These are phyloP conservation scores for Eurytoma californica DNA, from an alignment of 2,888 invertebrate species.

Conservation along the genomic window DNA sequence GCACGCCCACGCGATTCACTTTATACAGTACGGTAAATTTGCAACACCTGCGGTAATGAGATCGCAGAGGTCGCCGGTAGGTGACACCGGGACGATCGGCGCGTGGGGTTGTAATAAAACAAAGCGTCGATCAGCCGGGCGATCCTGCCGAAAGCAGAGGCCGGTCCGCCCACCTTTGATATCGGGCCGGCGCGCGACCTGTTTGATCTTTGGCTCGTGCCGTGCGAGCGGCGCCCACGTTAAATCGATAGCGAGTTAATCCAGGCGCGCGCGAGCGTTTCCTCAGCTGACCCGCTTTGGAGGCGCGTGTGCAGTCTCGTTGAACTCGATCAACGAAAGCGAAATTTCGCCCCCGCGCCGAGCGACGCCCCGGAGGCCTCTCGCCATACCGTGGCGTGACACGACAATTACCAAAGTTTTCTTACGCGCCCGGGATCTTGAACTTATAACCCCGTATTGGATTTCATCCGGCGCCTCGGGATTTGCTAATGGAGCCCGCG, in stretches of 20 bases:
- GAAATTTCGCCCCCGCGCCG: conserved; percentile 35
- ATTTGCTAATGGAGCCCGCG: neutral
- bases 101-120: no score
- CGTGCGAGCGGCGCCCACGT: conserved; percentile 24
- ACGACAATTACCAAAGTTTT: conserved; percentile 37
- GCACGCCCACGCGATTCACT: no score
- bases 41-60: no score
- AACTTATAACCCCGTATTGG: conserved; percentile 31
- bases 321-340: conserved; percentile 48
- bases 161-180: neutral
- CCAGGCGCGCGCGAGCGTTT: conserved; percentile 34
- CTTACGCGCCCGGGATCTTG: conserved; percentile 34
- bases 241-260: conserved; percentile 52
- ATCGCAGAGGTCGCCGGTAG: no score
- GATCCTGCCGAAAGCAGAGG: no score
- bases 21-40: no score
- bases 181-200: conserved; percentile 10
- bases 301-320: conserved; percentile 20
- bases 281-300: conserved; percentile 46
- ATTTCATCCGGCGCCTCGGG: conserved; percentile 33
- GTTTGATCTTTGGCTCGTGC: conserved; percentile 23
- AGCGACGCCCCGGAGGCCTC: neutral
- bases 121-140: no score
- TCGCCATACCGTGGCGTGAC: neutral
- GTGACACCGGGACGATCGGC: no score